Conservation (phyloP, 2,797 vertebrate species). For the Dromococcyx pavoninus region DNA sequence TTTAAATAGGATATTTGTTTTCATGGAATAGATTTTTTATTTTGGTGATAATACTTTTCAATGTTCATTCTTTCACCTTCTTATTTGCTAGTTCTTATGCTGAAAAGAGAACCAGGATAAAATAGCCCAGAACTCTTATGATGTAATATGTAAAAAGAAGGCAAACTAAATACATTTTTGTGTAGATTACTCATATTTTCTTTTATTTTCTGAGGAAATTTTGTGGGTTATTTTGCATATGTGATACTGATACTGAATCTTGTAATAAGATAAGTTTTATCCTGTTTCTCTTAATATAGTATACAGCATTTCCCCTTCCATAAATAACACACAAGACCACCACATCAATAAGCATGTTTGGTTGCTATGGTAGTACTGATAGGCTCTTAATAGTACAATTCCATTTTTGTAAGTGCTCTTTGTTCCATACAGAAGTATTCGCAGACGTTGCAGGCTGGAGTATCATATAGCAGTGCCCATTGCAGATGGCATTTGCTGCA, state of each 20-base stretch:
- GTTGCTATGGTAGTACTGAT: background rate
- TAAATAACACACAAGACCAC: background rate
- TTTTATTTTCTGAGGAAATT: background rate
- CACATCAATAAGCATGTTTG: background rate
- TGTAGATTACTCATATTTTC: background rate
- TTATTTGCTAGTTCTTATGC: background rate
- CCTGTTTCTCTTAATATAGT: background rate
- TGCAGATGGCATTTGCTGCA: background rate
- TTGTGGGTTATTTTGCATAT: background rate
- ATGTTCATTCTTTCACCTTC: background rate
- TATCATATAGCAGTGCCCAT: background rate
- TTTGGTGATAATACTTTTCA: background rate
- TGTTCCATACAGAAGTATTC: background rate
- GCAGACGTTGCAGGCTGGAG: background rate
- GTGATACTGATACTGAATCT: background rate
- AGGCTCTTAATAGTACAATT: background rate
- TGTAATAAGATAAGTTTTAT: background rate
- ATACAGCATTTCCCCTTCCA: background rate
- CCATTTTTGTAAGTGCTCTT: background rate
- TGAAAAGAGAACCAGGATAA: background rate
- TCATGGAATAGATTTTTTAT: background rate
- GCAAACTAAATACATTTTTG: background rate
- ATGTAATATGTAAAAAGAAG: background rate
- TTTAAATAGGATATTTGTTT: background rate
- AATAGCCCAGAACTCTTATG: background rate